These are phyloP conservation scores for Alcedo quadribrachys DNA, from an alignment of 2,797 vertebrate genomes.

Conservation along the genomic window DNA sequence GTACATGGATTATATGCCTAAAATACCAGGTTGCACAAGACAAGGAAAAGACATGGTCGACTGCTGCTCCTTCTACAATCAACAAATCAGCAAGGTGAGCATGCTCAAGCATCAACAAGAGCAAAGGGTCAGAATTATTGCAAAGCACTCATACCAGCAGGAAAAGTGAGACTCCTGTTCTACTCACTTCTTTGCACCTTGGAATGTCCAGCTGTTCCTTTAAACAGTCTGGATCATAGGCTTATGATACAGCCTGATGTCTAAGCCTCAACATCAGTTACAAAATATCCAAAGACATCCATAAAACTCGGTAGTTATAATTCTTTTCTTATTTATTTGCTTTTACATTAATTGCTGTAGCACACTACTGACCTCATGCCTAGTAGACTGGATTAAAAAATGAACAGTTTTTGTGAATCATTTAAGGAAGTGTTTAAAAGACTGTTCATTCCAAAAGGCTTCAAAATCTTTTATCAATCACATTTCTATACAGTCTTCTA, in stretches of 20 bases:
- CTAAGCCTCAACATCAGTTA: neutral
- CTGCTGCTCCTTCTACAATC: neutral
- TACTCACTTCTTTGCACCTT: neutral
- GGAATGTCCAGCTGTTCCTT: neutral
- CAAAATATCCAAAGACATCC: neutral
- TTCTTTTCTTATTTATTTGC: neutral
- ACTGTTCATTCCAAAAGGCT: neutral
- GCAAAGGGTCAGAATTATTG: neutral
- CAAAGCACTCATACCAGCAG: neutral
- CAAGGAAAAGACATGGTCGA: neutral
- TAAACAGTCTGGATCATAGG: neutral
- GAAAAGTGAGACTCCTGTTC: neutral
- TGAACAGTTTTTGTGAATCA: neutral
- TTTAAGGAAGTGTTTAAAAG: neutral
- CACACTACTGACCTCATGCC: neutral
- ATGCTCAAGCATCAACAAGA: neutral
- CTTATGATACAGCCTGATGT: neutral
- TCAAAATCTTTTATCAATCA: neutral
- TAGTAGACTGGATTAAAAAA: neutral
- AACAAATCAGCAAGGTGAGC: neutral
- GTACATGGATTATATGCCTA: neutral
- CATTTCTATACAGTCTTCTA: neutral
- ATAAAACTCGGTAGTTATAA: neutral
- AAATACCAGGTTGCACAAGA: neutral
- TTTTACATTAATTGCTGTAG: neutral